Base-by-base conservation (phyloP, 2,888 invertebrate genomes). In the Callosobruchus maculatus region DNA sequence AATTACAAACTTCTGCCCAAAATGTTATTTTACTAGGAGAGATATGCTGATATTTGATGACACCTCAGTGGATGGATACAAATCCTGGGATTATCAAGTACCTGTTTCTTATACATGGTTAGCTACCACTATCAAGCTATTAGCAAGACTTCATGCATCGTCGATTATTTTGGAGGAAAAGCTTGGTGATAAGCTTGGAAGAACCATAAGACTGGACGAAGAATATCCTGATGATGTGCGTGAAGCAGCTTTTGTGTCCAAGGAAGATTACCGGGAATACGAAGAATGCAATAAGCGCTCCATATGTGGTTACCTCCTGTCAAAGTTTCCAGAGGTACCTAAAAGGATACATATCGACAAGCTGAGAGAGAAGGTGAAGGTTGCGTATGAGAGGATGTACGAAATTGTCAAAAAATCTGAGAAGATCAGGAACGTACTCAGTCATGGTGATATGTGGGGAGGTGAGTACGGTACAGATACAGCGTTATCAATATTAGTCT, bases 361-460 rank as follows among this genome's bases (percentile, higher is more conserved):
- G 67, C 73, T 81, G 21, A 73, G 66, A 68, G 71, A 72, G 71
- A 78, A 73, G 22, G 74, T 73, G 21, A 20, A 70, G 22, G 20
- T 21, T n/a, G 30, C 22, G 9, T 72, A 30, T 20, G 21, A 72
- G 22, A 67, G 26, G 21, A 18, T 71, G 0, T 66, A 66, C 21
- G 21, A 68, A 31, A 66, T 73, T 18, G 79, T 80, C 0, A 82
- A 84, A 73, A 81, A 84, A 0, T 88, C 88, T 0, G 73, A 77
- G 4, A 85, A 82, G 49, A 87, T 83, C 76, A 79, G 80, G 13
- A 89, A 89, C 70, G 83, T 84, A 0, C 13, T 83, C 0, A 79
- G 80, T n/a, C 85, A 85, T 73, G 84, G 83, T 66, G 84, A 85
- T 78, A 70, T 84, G 73, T 83, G 83, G 81, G 74, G 76, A 7